Evolutionary conservation across 1,140 invertebrate species (phyloP), one percentile per base, ranked within the genome.

Genomic region (Phthorimaea operculella): DNA sequence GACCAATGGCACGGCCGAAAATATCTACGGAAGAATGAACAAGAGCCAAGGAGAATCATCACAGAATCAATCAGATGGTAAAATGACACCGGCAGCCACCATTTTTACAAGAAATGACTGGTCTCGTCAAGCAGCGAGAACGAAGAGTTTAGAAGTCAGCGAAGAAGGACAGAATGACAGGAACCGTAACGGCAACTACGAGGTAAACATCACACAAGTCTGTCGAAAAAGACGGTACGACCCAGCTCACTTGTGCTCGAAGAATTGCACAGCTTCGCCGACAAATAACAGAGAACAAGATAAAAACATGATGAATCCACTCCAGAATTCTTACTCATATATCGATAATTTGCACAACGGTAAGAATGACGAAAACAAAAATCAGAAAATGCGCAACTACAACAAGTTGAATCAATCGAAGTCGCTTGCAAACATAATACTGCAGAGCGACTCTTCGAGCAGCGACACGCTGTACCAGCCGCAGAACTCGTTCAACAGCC

Each of bases 61-160:
- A 62, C 75, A 79, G 52, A 74, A 69, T 34, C 76, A 75, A 62
- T 51, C 60, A 54, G 77, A 82, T 70, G 72, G 68, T 47, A 79
- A 75, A 54, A 54, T 68, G 59, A 76, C 76, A 71, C 76, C 81
- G 76, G 82, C 81, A 81, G 83, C 84, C 74, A 85, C 83, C 74
- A 85, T 85, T 83, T 86, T 86, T 79, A 85, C 82, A 60, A 71
- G 85, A 82, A 86, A 85, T 84, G 85, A 86, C 76, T 86, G 85
- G 85, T 79, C 83, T 83, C 81, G 85, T 80, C 85, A 86, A 84
- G 85, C 85, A 70, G 83, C 85, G 63, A 82, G 85, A 70, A 86
- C 85, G n/a, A 86, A 86, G 54, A 86, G 85, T 64, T 76, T 86
- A 57, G 85, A 86, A 60, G 79, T 79, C 12, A 78, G 63, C 55